Evolutionary conservation across 2,113 vertebrate species (phyloP).

Genomic region (Petroica traversi): DNA sequence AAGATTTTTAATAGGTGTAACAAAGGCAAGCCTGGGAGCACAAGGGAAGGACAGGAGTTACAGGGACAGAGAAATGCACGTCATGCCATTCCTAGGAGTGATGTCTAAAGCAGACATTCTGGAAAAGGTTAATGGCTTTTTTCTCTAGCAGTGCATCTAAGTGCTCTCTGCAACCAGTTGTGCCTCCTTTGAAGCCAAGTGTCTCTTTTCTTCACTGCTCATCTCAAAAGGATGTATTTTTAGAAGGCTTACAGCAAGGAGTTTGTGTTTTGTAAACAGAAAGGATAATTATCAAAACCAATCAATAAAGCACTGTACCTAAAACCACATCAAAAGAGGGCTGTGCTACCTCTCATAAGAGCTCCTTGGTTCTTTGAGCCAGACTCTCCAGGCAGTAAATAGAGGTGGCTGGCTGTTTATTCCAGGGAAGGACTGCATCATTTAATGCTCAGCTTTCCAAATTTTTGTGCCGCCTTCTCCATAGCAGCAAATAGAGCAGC

Average conservation of each 20-base stretch:
- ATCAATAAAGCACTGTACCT: conserved; percentile 23
- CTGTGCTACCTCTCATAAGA: neutral
- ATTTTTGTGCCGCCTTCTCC: neutral
- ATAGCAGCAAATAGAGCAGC: neutral
- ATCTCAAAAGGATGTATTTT: conserved; percentile 26
- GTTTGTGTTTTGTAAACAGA: conserved; percentile 19
- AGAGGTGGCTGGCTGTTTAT: conserved; percentile 21
- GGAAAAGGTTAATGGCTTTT: neutral
- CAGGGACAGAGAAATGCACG: neutral
- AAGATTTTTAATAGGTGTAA: conserved; percentile 4
- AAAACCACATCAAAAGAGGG: conserved; percentile 20
- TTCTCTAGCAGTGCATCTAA: neutral
- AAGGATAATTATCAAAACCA: neutral
- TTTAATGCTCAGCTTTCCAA: conserved; percentile 18
- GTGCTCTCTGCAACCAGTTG: neutral
- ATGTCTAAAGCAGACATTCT: neutral
- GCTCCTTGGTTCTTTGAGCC: neutral
- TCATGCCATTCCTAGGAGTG: conserved; percentile 1
- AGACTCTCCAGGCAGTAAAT: neutral
- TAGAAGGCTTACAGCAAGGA: conserved; percentile 2
- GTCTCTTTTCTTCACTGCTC: neutral
- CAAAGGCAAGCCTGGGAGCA: conserved; percentile 1
- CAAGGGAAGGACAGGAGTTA: neutral
- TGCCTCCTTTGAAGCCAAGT: neutral
- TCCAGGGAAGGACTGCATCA: neutral